phyloP scores from a whole-genome alignment of 1,140 invertebrate species.

The Ips typographus region DNA sequence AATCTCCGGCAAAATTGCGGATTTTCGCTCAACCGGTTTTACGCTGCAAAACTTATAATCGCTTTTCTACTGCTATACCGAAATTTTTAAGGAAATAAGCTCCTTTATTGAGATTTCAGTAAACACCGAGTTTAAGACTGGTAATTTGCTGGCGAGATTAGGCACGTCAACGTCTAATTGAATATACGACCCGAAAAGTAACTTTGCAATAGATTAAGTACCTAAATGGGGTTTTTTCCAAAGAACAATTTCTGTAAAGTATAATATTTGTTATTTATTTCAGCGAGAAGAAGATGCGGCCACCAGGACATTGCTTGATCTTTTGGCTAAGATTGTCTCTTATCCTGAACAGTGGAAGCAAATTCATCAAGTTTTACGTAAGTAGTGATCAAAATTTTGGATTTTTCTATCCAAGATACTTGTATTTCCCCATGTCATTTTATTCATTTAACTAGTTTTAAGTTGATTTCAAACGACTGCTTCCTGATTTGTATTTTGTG shows the following conservation, averaged over 20 bases:
- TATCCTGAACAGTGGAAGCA: slow-evolving; percentile 47
- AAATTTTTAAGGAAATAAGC: slow-evolving; percentile 4
- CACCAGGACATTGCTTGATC: slow-evolving; percentile 45
- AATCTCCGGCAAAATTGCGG: not conserved
- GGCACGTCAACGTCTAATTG: not conserved
- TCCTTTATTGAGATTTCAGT: not conserved
- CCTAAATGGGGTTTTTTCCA: too few species aligned
- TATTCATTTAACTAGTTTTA: too few species aligned
- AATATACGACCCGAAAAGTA: too few species aligned
- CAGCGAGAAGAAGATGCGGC: slow-evolving; percentile 20
- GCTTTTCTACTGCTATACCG: not conserved
- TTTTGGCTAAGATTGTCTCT: slow-evolving; percentile 47
- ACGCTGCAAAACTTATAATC: not conserved
- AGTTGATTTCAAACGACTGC: too few species aligned
- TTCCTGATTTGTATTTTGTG: too few species aligned
- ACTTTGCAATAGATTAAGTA: too few species aligned
- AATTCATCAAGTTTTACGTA: slow-evolving; percentile 47
- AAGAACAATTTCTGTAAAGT: too few species aligned
- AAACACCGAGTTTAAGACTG: not conserved
- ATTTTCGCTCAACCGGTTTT: not conserved
- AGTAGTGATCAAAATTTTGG: slow-evolving; percentile 17
- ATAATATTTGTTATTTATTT: not conserved
- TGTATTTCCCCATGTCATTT: too few species aligned
- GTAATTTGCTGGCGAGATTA: not conserved
- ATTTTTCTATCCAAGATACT: too few species aligned